phyloP scores from a whole-genome alignment of 2,797 vertebrate species.

The Heliangelus exortis region DNA sequence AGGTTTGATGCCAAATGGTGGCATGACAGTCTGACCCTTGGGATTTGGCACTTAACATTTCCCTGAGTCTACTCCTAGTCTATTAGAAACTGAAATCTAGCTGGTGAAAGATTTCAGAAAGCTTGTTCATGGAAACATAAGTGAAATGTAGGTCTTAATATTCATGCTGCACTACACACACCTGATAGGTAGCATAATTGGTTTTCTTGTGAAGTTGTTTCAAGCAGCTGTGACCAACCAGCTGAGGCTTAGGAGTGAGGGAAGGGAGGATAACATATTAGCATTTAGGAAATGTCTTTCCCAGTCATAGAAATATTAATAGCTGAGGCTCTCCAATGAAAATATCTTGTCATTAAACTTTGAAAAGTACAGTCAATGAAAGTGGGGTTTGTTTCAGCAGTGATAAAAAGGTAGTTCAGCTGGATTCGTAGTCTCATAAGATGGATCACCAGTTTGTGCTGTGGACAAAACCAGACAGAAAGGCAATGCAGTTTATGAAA shows the following conservation, averaged over 20 bases:
- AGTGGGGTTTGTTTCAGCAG: neutral
- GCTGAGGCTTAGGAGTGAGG: neutral
- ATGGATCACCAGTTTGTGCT: neutral
- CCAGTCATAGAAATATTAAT: neutral
- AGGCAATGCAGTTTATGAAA: neutral
- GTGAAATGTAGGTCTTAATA: neutral
- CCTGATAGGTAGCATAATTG: neutral
- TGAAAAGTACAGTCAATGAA: neutral
- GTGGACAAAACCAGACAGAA: neutral
- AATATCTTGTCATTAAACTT: neutral
- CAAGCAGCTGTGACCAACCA: neutral
- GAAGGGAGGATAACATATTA: neutral
- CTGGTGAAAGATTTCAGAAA: neutral
- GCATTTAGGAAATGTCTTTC: neutral
- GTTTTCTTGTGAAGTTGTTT: neutral
- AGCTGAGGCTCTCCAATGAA: neutral
- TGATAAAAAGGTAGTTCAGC: neutral
- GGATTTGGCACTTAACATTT: neutral
- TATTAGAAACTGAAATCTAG: neutral
- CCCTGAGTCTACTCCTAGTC: neutral
- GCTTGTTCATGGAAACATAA: neutral
- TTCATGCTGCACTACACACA: neutral
- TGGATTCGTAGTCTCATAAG: neutral
- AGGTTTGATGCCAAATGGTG: neutral
- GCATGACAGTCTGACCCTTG: neutral